phyloP scores from a whole-genome alignment of 2,797 vertebrate genomes.

The Ctenosaura bakeri region DNA sequence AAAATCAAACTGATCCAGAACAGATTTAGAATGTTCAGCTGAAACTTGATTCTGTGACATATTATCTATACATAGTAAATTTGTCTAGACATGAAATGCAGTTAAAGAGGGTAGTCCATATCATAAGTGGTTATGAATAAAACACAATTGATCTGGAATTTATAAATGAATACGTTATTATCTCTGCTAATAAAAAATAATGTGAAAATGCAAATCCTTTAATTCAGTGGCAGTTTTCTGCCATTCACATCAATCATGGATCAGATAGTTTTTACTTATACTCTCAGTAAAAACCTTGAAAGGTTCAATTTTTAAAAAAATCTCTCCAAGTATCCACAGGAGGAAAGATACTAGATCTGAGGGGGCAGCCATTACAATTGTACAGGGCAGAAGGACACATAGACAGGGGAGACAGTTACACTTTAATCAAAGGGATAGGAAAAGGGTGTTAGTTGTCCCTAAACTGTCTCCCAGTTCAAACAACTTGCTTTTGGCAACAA shows the following conservation, averaged over 20 bases:
- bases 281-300: no score
- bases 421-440: no score
- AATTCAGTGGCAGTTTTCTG: background rate
- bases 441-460: no score
- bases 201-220: background rate
- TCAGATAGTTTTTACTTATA: background rate
- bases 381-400: no score
- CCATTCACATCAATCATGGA: background rate
- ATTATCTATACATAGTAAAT: background rate
- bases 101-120: background rate
- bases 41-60: background rate
- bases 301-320: no score
- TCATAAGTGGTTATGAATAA: background rate
- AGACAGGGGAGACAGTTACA: no score
- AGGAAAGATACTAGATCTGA: no score
- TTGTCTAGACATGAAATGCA: background rate
- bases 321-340: no score
- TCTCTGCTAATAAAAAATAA: background rate
- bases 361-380: no score
- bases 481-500: no score
- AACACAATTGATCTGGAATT: background rate
- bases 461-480: no score
- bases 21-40: background rate
- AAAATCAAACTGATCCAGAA: background rate
- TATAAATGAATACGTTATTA: background rate